phyloP scores from a whole-genome alignment of 1,140 invertebrate species.

The Eumaeus atala region DNA sequence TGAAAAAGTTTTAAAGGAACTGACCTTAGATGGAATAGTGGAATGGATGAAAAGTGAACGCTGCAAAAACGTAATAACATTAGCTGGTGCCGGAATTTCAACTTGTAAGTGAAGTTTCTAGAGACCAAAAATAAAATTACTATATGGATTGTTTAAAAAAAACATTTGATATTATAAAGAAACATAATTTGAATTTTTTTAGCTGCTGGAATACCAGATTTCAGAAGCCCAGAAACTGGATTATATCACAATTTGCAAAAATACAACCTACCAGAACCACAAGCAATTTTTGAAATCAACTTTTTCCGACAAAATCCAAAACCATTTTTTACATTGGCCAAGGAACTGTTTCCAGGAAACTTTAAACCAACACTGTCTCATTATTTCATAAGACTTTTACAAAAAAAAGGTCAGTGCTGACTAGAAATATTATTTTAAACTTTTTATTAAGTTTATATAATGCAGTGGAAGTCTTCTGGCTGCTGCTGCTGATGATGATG shows the following conservation, averaged over 20 bases:
- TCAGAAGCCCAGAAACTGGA: slow-evolving; percentile 91
- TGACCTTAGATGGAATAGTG: slow-evolving; percentile 61
- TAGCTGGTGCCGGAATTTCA: slow-evolving; percentile 96
- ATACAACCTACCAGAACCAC: slow-evolving; percentile 94
- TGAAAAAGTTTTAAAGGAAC: slow-evolving; percentile 64
- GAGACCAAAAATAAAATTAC: too few species aligned
- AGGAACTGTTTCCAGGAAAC: slow-evolving; percentile 87
- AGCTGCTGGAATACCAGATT: slow-evolving; percentile 97
- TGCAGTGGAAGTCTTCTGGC: too few species aligned
- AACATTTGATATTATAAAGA: background rate
- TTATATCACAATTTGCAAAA: slow-evolving; percentile 94
- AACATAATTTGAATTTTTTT: slow-evolving; percentile 38
- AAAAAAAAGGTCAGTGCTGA: slow-evolving; percentile 79
- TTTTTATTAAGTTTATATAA: too few species aligned
- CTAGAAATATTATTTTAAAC: too few species aligned
- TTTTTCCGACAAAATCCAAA: slow-evolving; percentile 88
- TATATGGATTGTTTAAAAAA: background rate
- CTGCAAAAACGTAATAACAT: slow-evolving; percentile 91
- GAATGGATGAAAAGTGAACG: slow-evolving; percentile 77
- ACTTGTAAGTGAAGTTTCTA: slow-evolving; percentile 82
- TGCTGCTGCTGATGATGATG: too few species aligned
- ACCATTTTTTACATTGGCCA: slow-evolving; percentile 90
- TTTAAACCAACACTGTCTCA: slow-evolving; percentile 89
- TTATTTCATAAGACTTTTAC: slow-evolving; percentile 87
- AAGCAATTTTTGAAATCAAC: slow-evolving; percentile 95